phyloP scores from a whole-genome alignment of 2,888 invertebrate species.

The Stenodera caucasica region DNA sequence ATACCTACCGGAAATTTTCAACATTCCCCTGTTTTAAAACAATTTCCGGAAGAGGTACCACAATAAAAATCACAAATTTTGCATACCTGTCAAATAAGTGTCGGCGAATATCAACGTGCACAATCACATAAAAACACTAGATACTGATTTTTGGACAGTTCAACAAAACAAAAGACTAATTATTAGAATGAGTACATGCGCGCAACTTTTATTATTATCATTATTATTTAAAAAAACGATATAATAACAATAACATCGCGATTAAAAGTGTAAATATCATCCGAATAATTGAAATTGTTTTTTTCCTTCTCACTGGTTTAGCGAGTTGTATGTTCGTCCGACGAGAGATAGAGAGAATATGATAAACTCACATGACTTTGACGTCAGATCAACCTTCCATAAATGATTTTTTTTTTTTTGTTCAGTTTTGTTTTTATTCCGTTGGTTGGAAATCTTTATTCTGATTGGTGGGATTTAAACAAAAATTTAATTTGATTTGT shows the following conservation, averaged over 20 bases:
- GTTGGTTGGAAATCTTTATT: slow-evolving; percentile 10
- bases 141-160: too few relatives aligned
- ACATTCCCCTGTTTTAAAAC: slow-evolving; percentile 20
- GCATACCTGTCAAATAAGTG: slow-evolving; percentile 17
- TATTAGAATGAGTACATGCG: neutral
- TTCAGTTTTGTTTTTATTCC: slow-evolving; percentile 12
- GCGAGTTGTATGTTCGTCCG: neutral
- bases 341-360: slow-evolving; percentile 32
- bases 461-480: slow-evolving; percentile 16
- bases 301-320: slow-evolving; percentile 33
- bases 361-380: slow-evolving; percentile 53
- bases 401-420: slow-evolving; percentile 2
- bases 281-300: slow-evolving; percentile 52
- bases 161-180: neutral
- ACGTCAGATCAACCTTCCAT: slow-evolving; percentile 43
- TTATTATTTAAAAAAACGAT: neutral
- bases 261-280: slow-evolving; percentile 49
- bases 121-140: slow-evolving; percentile 6
- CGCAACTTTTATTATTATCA: neutral
- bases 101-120: too few relatives aligned
- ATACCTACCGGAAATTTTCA: slow-evolving; percentile 23
- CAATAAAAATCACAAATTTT: slow-evolving; percentile 4
- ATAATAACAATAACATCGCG: slow-evolving; percentile 35
- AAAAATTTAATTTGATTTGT: slow-evolving; percentile 12
- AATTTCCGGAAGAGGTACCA: slow-evolving; percentile 16